Conservation (phyloP, 2,888 invertebrate genomes). For the Heliconius ethilla region DNA sequence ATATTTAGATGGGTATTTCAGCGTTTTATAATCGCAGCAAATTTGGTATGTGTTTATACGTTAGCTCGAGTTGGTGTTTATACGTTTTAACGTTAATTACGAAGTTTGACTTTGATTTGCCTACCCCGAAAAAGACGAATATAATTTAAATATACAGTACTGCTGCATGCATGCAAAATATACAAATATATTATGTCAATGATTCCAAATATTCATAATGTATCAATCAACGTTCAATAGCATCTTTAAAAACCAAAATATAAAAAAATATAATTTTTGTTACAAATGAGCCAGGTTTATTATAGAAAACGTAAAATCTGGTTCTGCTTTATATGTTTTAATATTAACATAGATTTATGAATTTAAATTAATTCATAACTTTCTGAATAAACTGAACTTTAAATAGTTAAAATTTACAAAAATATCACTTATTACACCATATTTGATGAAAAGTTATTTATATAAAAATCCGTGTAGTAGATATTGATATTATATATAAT, state of each 20-base stretch:
- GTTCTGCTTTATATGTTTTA: background rate
- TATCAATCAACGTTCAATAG: no score
- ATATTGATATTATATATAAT: background rate
- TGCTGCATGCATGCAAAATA: background rate
- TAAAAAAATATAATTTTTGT: no score
- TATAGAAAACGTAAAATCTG: background rate
- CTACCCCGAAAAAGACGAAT: constrained; percentile 14
- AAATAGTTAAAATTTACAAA: background rate
- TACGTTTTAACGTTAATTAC: no score
- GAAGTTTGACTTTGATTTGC: constrained; percentile 4
- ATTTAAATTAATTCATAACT: background rate
- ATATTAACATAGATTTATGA: background rate
- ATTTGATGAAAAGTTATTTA: background rate
- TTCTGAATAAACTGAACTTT: background rate
- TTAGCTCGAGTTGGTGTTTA: no score
- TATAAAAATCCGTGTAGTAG: background rate
- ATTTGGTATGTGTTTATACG: no score
- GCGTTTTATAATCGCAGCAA: no score
- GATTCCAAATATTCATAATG: constrained; percentile 8
- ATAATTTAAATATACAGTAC: background rate
- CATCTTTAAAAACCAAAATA: no score
- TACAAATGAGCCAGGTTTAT: background rate
- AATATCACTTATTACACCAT: background rate
- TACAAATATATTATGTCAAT: background rate
- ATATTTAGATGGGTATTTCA: no score